Conservation (phyloP, 2,888 invertebrate species). For the Eristalinus aeneus region DNA sequence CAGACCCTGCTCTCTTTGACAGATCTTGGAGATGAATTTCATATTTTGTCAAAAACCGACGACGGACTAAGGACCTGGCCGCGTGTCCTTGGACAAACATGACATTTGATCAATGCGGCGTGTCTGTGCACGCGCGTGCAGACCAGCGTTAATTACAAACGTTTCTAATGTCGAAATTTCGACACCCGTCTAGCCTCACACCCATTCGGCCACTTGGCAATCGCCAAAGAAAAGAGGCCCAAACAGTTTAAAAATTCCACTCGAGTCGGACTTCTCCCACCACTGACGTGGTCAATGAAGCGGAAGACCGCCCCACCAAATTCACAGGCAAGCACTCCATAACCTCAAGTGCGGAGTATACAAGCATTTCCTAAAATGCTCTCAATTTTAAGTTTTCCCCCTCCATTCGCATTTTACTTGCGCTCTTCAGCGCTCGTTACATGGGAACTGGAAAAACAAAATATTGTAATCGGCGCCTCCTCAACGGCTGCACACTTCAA, state of each 20-base stretch:
- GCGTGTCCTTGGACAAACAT: slow-evolving; percentile 67
- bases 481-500: slow-evolving; percentile 52
- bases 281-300: slow-evolving; percentile 1
- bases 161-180: not conserved
- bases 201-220: not conserved
- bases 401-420: slow-evolving; percentile 53
- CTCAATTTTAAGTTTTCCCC: slow-evolving; percentile 67
- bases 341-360: slow-evolving; percentile 62
- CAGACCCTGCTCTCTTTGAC: slow-evolving; percentile 49
- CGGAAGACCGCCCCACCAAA: slow-evolving; percentile 2
- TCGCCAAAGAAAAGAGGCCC: slow-evolving; percentile 58
- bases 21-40: slow-evolving; percentile 59
- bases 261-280: not conserved
- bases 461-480: slow-evolving; percentile 65
- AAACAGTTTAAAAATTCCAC: slow-evolving; percentile 70
- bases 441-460: slow-evolving; percentile 59
- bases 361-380: slow-evolving; percentile 68
- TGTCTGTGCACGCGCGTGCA: not conserved
- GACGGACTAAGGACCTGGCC: slow-evolving; percentile 58
- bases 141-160: not conserved
- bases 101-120: slow-evolving; percentile 38
- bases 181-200: not conserved
- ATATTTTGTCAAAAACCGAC: slow-evolving; percentile 63
- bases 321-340: slow-evolving; percentile 60
- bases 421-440: slow-evolving; percentile 60